Conservation (phyloP, 2,797 vertebrate genomes). For the Myotis planiceps region DNA sequence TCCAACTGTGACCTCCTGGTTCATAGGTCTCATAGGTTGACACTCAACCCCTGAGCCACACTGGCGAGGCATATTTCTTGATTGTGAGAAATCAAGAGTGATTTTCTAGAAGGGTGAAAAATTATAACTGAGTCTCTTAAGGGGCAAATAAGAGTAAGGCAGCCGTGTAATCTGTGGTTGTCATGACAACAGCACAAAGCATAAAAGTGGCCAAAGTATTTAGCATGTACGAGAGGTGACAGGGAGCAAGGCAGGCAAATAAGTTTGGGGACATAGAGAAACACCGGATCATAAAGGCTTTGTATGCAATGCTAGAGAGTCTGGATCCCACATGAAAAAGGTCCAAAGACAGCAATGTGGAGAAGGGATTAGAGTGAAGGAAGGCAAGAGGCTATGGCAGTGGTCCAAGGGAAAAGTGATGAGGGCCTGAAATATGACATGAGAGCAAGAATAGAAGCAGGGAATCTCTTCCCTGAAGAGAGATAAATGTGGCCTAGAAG, state of each 20-base stretch:
- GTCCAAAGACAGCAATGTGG: background rate
- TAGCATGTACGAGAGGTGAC: background rate
- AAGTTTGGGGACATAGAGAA: background rate
- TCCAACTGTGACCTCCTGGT: too few relatives aligned
- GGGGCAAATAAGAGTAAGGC: background rate
- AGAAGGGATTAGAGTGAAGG: background rate
- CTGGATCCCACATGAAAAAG: background rate
- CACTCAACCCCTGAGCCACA: too few relatives aligned
- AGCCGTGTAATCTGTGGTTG: background rate
- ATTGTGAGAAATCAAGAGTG: background rate
- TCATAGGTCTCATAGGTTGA: too few relatives aligned
- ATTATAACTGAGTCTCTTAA: background rate
- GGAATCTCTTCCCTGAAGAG: background rate
- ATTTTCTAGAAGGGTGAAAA: background rate
- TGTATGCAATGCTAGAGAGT: background rate
- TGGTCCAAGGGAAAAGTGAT: background rate
- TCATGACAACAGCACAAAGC: background rate
- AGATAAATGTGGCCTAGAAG: background rate
- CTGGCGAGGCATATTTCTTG: background rate
- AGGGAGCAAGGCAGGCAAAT: background rate
- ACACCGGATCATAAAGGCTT: background rate
- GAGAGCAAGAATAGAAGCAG: background rate
- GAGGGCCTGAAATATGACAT: background rate
- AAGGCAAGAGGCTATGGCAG: background rate
- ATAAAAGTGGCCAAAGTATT: background rate